Base-by-base conservation (phyloP, 2,797 vertebrate genomes). In the Scomberomorus guttatus region DNA sequence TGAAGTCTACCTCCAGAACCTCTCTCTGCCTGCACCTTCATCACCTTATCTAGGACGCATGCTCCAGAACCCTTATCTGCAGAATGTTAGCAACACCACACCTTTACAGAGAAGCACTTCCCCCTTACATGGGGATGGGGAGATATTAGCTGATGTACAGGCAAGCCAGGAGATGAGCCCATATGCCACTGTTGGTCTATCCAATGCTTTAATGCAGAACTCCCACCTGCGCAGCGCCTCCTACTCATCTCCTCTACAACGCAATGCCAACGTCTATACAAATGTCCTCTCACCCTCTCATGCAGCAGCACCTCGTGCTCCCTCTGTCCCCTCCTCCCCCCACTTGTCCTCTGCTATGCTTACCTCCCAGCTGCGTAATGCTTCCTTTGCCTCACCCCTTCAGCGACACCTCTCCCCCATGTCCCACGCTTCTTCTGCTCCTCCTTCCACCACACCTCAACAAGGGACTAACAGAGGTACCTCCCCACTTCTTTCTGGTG, bases 331-430 rank as follows among this genome's bases (percentile, higher is more conserved):
- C 20, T 82, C 77, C 65, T 89, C 90, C 27, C 92, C 93, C 81
- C 65, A 89, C 13, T 75, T 95, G 48, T 90, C 93, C 18, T 90
- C 79, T 22, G 73, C 93, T 72, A 88, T 95, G 85, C 87, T 94
- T 74, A 93, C 81, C 71, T 83, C 94, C 58, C 92, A 95, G 68
- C 71, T 96, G 44, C 92, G 87, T 44, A 93, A 88, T 86, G 92
- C 94, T 56, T 93, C 94, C 32, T 95, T 87, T 84, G 77, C 79
- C 13, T 89, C 94, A 42, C 87, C 93, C 18, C 77, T 95, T 77
- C 94, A 91, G 39, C 85, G 17, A 70, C 89, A 93, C 27, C 65
- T 82, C 37, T 93, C 92, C 39, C 82, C 91, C 2, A 86, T 89
- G 66, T 75, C 87, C 32, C 79, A 82, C 42, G 52, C 60, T 20